Evolutionary conservation across 2,797 vertebrate genomes (phyloP), one percentile per base, ranked within the genome.

Genomic region (Danio albolineatus): DNA sequence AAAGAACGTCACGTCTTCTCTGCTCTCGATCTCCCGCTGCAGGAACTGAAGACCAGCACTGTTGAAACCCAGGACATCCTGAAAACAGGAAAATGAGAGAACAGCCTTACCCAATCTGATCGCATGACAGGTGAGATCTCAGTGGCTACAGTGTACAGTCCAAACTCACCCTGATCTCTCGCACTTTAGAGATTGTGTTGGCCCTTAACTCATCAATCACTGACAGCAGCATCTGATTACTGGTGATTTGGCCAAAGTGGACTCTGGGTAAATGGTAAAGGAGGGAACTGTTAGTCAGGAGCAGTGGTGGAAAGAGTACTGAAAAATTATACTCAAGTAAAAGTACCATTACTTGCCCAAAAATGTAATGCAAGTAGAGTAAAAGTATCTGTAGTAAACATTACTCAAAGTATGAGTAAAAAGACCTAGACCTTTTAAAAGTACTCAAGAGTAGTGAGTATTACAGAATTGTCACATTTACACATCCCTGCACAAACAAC

Each of bases 21-120:
- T 97, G 82, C 93, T 94, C 88, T 98, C 97, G 0, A 97, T 95
- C 89, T 98, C 95, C 48, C 95, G 93, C 91, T 96, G 96, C 51
- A 99, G 93, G 88, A 95, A 96, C 90, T 97, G 94, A 0, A 99
- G 95, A 8, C 93, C 97, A 0, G 96, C 96, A 86, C 95, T 93
- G 88, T 98, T 99, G 82, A 99, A 97, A 81, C 97, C 97, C 85
- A 99, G 91, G 59, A 96, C 88, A 71, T 98, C 96, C 97, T 98
- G 90, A 73, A 41, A 48, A 76, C 59, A 62, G 10, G 86, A 9
- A 39, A 12, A 0, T 21, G 13, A 74, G 43, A 17, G 48, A 9
- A 54, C 2, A 44, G 41, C 4, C 57, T 60, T 61, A 51, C n/a
- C 21, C 6, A 19, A 51, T 19, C 66, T 70, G 44, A 49, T 38